Evolutionary conservation across 2,113 vertebrate genomes (phyloP).

Genomic region (Leptosomus discolor): DNA sequence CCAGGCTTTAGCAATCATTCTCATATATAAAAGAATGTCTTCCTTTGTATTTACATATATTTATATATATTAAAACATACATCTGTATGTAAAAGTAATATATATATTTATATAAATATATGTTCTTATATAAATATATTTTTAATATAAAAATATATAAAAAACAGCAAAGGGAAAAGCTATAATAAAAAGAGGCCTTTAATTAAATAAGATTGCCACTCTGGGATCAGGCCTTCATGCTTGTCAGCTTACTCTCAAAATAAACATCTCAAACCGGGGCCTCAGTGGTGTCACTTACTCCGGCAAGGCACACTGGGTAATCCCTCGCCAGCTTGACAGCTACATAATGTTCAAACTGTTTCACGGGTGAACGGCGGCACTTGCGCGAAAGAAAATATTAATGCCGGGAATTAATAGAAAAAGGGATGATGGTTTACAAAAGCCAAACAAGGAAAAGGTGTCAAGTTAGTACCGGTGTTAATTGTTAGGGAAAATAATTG

Average conservation of each 20-base stretch:
- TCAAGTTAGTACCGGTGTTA: constrained; percentile 80
- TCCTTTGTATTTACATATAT: background rate
- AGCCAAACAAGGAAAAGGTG: constrained; percentile 79
- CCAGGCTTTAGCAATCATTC: constrained; percentile 21
- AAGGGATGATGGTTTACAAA: constrained; percentile 67
- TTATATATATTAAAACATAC: background rate
- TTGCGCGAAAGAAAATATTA: constrained; percentile 86
- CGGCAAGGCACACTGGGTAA: constrained; percentile 90
- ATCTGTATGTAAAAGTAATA: background rate
- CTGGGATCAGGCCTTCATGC: constrained; percentile 93
- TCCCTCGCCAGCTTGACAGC: constrained; percentile 97
- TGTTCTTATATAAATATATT: background rate
- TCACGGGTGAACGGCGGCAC: constrained; percentile 85
- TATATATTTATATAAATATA: background rate
- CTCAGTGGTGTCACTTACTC: constrained; percentile 86
- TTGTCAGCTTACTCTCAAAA: constrained; percentile 95
- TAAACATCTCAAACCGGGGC: constrained; percentile 92
- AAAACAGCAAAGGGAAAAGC: constrained; percentile 23
- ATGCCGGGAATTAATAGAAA: constrained; percentile 83
- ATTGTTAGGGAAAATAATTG: constrained; percentile 85
- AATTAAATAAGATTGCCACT: constrained; percentile 88
- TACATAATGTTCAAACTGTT: constrained; percentile 89
- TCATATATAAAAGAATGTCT: background rate
- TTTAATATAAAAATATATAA: background rate
- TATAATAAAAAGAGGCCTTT: constrained; percentile 85